phyloP scores from a whole-genome alignment of 2,888 invertebrate species.

The Lissonota sp. region DNA sequence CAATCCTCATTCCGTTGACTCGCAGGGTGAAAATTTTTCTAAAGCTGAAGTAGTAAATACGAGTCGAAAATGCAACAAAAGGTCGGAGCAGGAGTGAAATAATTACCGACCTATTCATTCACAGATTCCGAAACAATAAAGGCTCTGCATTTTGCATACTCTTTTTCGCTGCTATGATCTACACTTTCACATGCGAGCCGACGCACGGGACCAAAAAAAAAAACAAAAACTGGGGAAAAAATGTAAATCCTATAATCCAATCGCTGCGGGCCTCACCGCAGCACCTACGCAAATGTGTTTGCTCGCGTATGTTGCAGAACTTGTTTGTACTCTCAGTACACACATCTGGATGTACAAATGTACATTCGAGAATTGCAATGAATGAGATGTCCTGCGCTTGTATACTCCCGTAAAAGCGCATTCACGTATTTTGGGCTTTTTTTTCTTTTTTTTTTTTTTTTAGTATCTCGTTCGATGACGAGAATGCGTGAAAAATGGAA shows the following conservation, averaged over 20 bases:
- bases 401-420: slow-evolving; percentile 8
- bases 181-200: background rate
- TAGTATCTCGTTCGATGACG: background rate
- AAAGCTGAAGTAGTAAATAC: no score
- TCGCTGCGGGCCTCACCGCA: slow-evolving; percentile 9
- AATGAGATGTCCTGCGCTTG: slow-evolving; percentile 51
- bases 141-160: background rate
- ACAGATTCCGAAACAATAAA: no score
- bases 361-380: slow-evolving; percentile 41
- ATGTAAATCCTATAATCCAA: slow-evolving; percentile 21
- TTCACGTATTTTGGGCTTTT: slow-evolving; percentile 20
- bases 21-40: no score
- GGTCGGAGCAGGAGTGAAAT: no score
- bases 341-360: slow-evolving; percentile 10
- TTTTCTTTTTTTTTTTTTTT: slow-evolving; percentile 4
- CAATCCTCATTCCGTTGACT: no score
- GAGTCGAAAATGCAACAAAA: no score
- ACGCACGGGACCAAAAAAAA: background rate
- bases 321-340: slow-evolving; percentile 22
- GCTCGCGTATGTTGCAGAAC: background rate
- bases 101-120: no score
- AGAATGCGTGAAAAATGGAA: background rate
- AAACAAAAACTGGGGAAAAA: slow-evolving; percentile 6
- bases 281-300: slow-evolving; percentile 37
- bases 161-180: background rate